A percentile compares a stretch with the other conserved stretches of the same genome.
Evolutionary conservation across 1,140 invertebrate genomes (phyloP).

Genomic region (Pomacea maculata): DNA sequence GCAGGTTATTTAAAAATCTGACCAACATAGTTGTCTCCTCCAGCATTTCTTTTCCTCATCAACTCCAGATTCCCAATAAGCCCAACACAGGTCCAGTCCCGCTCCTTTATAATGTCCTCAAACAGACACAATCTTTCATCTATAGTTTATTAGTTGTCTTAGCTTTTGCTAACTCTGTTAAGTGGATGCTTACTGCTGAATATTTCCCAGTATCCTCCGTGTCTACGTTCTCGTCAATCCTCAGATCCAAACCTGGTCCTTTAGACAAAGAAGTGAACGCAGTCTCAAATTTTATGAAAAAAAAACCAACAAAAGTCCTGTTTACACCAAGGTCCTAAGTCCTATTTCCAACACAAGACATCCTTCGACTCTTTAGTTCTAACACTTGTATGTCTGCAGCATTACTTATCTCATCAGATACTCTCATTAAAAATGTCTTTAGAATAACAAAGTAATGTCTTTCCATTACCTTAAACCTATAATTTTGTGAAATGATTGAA

Average conservation of each 20-base stretch:
- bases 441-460: no score
- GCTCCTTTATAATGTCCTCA: no score
- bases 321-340: neutral
- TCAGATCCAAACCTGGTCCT: neutral
- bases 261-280: neutral
- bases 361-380: neutral
- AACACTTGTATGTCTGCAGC: neutral
- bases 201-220: neutral
- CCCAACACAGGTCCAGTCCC: no score
- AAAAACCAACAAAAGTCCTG: neutral
- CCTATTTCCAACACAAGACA: no score
- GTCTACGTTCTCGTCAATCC: neutral
- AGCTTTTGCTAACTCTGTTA: no score
- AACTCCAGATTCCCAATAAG: neutral
- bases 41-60: neutral
- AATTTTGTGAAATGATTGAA: no score
- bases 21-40: no score
- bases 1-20: neutral
- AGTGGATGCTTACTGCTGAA: neutral
- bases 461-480: no score
- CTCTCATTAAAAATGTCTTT: neutral
- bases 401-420: neutral
- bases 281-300: neutral
- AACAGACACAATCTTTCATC: no score
- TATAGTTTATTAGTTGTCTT: no score